Evolutionary conservation across 64 coral and sea anemone genomes (phyloP).

Genomic region (Astreopora myriophthalma): DNA sequence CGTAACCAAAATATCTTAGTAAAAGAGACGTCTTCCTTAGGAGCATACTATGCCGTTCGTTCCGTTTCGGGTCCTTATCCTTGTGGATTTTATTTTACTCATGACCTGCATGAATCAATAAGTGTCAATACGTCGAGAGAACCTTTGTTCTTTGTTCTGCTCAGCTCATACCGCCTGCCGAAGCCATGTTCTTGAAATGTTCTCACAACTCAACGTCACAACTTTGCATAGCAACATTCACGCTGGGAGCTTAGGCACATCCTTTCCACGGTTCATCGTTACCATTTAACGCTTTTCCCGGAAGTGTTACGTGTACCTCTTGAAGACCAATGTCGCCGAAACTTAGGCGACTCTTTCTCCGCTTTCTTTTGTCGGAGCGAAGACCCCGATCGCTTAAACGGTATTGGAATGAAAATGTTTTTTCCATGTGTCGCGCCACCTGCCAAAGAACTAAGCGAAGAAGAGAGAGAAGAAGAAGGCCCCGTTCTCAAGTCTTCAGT

Average conservation of each 20-base stretch:
- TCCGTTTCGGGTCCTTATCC: not conserved
- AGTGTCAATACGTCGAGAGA: not conserved
- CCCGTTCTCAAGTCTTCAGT: slow-evolving; percentile 65
- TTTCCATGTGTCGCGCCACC: slow-evolving; percentile 46
- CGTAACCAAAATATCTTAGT: too few species aligned
- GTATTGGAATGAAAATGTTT: slow-evolving; percentile 64
- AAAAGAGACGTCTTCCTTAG: too few species aligned
- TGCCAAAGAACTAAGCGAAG: slow-evolving; percentile 71
- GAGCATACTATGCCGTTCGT: too few species aligned
- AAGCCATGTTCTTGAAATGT: not conserved
- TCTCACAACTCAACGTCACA: not conserved
- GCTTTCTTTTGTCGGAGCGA: slow-evolving; percentile 75
- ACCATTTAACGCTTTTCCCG: slow-evolving; percentile 9
- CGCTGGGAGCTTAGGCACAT: too few species aligned
- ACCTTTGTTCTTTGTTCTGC: not conserved
- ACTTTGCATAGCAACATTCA: not conserved
- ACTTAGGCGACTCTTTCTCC: slow-evolving; percentile 35
- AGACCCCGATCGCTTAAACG: slow-evolving; percentile 80
- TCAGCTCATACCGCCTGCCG: not conserved
- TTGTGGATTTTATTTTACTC: not conserved
- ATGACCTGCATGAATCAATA: not conserved
- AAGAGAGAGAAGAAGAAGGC: slow-evolving; percentile 45
- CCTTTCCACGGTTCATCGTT: not conserved
- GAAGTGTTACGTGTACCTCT: slow-evolving; percentile 54
- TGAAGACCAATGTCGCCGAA: slow-evolving; percentile 79